Conservation (phyloP, 2,113 vertebrate genomes). For the Podocnemis expansa region DNA sequence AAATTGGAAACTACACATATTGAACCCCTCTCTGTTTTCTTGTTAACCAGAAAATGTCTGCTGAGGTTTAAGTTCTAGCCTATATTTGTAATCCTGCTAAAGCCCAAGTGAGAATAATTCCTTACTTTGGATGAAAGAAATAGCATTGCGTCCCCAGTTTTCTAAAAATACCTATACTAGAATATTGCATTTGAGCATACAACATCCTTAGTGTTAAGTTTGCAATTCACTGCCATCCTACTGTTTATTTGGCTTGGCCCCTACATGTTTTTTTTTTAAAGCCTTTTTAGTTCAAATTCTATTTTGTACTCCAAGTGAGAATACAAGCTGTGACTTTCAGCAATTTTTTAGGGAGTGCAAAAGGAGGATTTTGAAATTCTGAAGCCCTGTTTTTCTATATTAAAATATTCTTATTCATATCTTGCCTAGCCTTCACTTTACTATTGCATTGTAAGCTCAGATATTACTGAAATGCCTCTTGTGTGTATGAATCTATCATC, state of each 20-base stretch:
- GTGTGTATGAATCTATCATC: neutral
- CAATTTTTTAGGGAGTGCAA: neutral
- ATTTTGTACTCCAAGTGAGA: neutral
- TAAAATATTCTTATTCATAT: neutral
- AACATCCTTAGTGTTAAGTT: neutral
- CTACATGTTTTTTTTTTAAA: neutral
- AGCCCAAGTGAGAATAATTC: neutral
- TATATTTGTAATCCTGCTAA: constrained; percentile 30
- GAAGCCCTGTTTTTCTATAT: neutral
- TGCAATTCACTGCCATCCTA: neutral
- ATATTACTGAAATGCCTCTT: neutral
- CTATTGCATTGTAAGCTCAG: neutral
- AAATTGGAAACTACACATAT: neutral
- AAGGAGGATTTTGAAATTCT: neutral
- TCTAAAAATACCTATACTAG: neutral
- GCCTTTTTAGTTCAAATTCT: neutral
- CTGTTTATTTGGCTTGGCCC: neutral
- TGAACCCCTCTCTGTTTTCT: fast-evolving
- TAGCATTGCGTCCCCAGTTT: neutral
- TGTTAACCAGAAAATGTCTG: neutral
- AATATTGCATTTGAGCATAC: neutral
- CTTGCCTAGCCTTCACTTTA: neutral
- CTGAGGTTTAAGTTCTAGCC: fast-evolving
- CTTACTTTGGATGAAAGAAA: neutral
- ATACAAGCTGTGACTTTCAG: neutral